A percentile compares a stretch with the other conserved stretches of the same genome.
These are phyloP conservation scores for Lycocorax pyrrhopterus DNA, from an alignment of 2,113 vertebrate species.

Conservation along the genomic window DNA sequence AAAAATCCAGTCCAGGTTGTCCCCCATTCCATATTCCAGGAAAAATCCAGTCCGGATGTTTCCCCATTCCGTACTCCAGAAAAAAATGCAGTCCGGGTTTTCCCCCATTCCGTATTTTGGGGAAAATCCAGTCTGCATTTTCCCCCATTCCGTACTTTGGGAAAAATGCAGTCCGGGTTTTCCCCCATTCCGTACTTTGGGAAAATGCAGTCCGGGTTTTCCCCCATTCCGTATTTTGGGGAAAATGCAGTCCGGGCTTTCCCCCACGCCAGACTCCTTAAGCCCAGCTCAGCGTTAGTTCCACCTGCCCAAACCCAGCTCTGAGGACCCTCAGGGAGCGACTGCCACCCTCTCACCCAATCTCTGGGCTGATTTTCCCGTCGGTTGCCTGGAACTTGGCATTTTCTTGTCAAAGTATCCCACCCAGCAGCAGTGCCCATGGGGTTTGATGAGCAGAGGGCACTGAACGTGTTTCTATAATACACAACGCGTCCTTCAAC, in stretches of 20 bases:
- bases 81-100: not conserved
- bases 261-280: no score
- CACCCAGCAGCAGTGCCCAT: not conserved
- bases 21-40: rapidly evolving
- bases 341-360: rapidly evolving
- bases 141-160: no score
- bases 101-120: not conserved
- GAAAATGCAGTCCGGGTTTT: no score
- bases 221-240: no score
- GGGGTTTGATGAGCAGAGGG: no score
- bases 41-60: rapidly evolving
- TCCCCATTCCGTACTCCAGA: not conserved
- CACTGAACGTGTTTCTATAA: not conserved
- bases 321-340: not conserved
- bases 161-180: no score
- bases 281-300: not conserved
- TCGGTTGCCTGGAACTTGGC: not conserved
- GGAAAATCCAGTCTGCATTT: rapidly evolving
- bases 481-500: not conserved
- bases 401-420: not conserved
- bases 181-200: no score
- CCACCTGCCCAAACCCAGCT: not conserved
- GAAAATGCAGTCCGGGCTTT: no score
- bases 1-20: not conserved
- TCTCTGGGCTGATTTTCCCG: not conserved